Evolutionary conservation across 2,888 invertebrate species (phyloP).

Genomic region (Heteromurus nitidus): DNA sequence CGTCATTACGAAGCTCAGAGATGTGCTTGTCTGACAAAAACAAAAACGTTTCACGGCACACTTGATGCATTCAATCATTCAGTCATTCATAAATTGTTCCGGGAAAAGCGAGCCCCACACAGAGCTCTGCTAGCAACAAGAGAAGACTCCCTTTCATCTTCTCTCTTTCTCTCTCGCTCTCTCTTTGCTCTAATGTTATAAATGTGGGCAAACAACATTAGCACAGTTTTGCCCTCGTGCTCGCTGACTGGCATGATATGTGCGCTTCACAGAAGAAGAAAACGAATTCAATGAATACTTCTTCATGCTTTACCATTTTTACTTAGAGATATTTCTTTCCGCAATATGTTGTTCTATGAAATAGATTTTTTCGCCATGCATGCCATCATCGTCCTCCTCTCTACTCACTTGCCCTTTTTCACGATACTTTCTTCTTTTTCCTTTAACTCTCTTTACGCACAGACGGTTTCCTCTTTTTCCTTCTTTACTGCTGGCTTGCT

Average conservation of each 20-base stretch:
- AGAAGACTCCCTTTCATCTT: conserved; percentile 9
- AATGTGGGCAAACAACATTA: conserved; percentile 42
- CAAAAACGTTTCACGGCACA: neutral
- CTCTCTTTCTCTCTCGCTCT: conserved; percentile 8
- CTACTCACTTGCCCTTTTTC: conserved; percentile 26
- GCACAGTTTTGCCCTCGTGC: conserved; percentile 35
- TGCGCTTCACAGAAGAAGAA: too few species aligned
- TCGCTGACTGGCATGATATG: too few species aligned
- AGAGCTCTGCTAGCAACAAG: neutral
- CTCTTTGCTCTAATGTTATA: neutral
- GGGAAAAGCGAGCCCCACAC: neutral
- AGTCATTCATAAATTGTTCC: conserved; percentile 41
- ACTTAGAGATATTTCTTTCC: too few species aligned
- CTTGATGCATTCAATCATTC: conserved; percentile 35
- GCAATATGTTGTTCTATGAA: conserved; percentile 35
- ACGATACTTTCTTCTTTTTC: conserved; percentile 18
- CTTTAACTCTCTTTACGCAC: conserved; percentile 38
- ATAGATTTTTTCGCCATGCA: conserved; percentile 44
- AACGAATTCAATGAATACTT: too few species aligned
- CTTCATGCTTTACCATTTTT: too few species aligned
- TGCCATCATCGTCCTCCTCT: neutral
- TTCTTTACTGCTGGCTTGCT: conserved; percentile 19
- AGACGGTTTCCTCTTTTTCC: conserved; percentile 27
- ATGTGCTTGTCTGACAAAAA: neutral
- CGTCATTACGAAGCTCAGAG: conserved; percentile 20